phyloP scores from a whole-genome alignment of 1,140 invertebrate genomes.

The Papilio xuthus region DNA sequence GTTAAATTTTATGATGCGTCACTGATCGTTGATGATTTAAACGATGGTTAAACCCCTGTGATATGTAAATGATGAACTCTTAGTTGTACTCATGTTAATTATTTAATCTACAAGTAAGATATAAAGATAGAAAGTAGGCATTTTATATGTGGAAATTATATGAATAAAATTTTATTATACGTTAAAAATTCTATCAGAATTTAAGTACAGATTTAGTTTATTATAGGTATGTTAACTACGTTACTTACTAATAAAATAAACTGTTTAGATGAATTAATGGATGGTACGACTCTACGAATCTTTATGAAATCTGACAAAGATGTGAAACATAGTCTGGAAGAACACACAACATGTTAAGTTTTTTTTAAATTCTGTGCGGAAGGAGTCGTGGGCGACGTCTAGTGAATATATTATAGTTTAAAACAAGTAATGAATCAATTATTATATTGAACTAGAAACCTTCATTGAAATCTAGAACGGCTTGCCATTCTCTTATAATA shows the following conservation, averaged over 20 bases:
- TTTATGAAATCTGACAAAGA: no score
- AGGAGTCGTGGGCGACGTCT: no score
- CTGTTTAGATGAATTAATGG: not conserved
- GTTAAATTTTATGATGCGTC: conserved; percentile 45
- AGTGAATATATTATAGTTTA: not conserved
- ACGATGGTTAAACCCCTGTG: not conserved
- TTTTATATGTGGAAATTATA: not conserved
- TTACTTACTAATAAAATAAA: no score
- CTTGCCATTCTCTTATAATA: conserved; percentile 4
- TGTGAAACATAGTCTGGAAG: no score
- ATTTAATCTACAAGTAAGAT: not conserved
- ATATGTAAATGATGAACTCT: conserved; percentile 25
- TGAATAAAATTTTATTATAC: not conserved
- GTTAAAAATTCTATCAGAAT: not conserved
- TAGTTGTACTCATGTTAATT: conserved; percentile 35
- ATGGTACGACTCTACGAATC: no score
- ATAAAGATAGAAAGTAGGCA: not conserved
- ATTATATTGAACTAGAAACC: conserved; percentile 10
- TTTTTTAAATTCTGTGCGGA: no score
- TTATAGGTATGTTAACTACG: not conserved
- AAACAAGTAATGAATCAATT: not conserved
- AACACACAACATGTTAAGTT: no score
- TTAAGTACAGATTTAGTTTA: not conserved
- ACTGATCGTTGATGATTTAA: conserved; percentile 44
- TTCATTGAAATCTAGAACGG: conserved; percentile 12